These are phyloP conservation scores for Syncerus caffer DNA, from an alignment of 2,797 vertebrate genomes.

Conservation along the genomic window DNA sequence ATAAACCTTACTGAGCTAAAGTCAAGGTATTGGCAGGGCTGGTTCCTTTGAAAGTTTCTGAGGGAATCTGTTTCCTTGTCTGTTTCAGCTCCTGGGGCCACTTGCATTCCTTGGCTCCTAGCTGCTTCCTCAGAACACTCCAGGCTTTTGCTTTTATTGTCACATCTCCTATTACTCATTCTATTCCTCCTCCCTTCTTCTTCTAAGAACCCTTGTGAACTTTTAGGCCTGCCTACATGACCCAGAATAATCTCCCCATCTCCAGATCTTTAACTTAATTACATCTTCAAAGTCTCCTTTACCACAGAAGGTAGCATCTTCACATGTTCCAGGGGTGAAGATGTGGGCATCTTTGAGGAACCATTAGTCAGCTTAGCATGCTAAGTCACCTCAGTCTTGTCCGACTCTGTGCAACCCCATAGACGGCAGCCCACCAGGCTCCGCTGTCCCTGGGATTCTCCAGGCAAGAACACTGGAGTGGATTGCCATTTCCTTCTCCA, in stretches of 20 bases:
- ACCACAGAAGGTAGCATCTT: background rate
- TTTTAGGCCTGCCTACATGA: background rate
- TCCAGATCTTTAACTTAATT: background rate
- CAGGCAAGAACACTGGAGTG: too few species aligned
- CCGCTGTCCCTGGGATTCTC: too few species aligned
- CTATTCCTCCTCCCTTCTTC: background rate
- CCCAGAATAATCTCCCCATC: background rate
- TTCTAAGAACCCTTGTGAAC: background rate
- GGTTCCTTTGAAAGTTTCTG: background rate
- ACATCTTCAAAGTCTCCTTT: background rate
- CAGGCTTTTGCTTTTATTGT: background rate
- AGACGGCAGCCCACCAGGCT: too few species aligned
- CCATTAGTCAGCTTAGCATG: background rate
- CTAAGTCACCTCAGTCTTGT: too few species aligned
- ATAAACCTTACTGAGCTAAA: background rate
- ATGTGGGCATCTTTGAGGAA: background rate
- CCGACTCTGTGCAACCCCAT: too few species aligned
- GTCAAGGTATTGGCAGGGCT: background rate
- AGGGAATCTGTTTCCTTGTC: background rate
- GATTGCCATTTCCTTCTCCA: too few species aligned
- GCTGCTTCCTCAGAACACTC: background rate
- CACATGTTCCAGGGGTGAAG: background rate
- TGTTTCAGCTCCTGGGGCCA: background rate
- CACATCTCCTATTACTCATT: background rate
- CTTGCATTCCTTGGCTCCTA: too few species aligned